Evolutionary conservation across 2,797 vertebrate genomes (phyloP).

Genomic region (Botia kubotai): DNA sequence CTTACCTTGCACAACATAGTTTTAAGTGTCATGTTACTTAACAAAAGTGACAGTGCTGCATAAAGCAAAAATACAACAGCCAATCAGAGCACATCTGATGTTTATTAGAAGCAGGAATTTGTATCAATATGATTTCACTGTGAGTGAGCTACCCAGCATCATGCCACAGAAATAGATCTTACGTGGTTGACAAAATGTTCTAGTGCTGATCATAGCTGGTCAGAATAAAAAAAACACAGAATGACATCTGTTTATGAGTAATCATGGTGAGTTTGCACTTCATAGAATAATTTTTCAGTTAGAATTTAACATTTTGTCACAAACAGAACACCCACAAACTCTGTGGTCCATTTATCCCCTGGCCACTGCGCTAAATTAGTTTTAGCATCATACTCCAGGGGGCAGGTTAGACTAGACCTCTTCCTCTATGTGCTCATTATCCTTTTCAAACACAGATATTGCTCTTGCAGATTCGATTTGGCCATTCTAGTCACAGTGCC

Average conservation of each 20-base stretch:
- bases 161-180: neutral
- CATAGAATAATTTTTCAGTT: neutral
- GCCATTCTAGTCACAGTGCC: slow-evolving; percentile 68
- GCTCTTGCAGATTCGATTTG: slow-evolving; percentile 80
- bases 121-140: neutral
- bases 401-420: slow-evolving; percentile 47
- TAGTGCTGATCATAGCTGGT: neutral
- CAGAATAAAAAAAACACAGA: neutral
- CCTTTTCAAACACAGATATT: slow-evolving; percentile 74
- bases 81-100: neutral
- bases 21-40: neutral
- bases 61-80: neutral
- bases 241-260: no score
- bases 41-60: neutral
- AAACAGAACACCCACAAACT: neutral
- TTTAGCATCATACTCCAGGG: slow-evolving; percentile 54
- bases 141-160: neutral
- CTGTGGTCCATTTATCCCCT: slow-evolving; percentile 49
- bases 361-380: slow-evolving; percentile 39
- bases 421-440: slow-evolving; percentile 70
- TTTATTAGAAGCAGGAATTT: neutral
- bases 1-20: neutral
- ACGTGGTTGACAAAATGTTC: neutral
- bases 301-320: slow-evolving; percentile 7
- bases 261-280: neutral